Evolutionary conservation across 2,888 invertebrate genomes (phyloP), one percentile per base, ranked within the genome.

Genomic region (Zootermopsis nevadensis): DNA sequence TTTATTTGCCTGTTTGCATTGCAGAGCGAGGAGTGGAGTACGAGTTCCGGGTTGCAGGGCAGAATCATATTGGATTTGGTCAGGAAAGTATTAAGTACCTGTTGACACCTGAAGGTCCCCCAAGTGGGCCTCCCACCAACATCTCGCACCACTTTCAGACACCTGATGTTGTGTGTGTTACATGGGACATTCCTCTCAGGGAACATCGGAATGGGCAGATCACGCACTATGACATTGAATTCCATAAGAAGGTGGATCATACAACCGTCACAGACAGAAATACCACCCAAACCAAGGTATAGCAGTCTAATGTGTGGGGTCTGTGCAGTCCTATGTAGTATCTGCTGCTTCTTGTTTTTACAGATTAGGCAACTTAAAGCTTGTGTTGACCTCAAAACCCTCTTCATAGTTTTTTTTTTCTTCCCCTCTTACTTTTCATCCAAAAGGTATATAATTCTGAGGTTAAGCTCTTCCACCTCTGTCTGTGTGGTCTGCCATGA

Each of bases 41-140:
- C 90, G 99, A 99, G 90, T 98, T 99, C 89, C 93, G 98, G 85
- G 94, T 99, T n/a, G 95, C 98, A 22, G 99, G 98, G 10, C 95
- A 95, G 89, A 99, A 99, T 90, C 94, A 95, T 86, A 96, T 99
- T 82, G 99, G 99, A 82, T 95, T 95, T 87, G 99, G 99, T 12
- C 98, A 98, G 89, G 98, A 99, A 89, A 95, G 96, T 0, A 95
- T 98, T 1, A 96, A 96, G 88, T 95, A 95, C 87, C 95, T 97
- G 91, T 93, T 94, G 82, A 99, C 99, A 0, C 99, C 99, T 0
- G 99, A 99, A 91, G 99, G 98, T 85, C 94, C 94, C 3, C 97
- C 98, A 0, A 94, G 95, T 31, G 97, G 97, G 19, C 95, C 97
- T 0, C 97, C 97, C 0, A 93, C 95, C 7, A 97, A 97, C 88